Conservation (phyloP, 1,140 invertebrate genomes). For the Ostrea denselamellosa region DNA sequence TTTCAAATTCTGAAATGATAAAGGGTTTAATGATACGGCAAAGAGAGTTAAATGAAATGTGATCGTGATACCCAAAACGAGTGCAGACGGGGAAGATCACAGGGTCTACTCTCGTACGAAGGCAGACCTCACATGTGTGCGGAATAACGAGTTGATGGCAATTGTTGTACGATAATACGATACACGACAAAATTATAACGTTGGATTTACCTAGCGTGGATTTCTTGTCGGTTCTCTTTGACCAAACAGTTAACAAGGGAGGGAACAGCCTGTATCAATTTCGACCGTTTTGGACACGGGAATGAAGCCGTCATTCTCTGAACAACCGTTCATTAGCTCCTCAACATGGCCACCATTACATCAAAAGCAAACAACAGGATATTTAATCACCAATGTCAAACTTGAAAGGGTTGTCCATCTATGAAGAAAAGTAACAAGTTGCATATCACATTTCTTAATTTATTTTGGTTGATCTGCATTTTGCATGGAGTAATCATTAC, state of each 20-base stretch:
- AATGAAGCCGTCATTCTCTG: constrained; percentile 9
- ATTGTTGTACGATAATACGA: not conserved
- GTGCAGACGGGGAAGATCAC: constrained; percentile 22
- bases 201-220: not conserved
- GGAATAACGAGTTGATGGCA: not conserved
- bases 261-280: not conserved
- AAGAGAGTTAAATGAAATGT: constrained; percentile 11
- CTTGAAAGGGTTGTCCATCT: constrained; percentile 15
- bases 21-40: constrained; percentile 17
- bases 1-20: constrained; percentile 10
- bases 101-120: not conserved
- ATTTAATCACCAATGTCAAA: constrained; percentile 38
- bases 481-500: constrained; percentile 26
- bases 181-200: not conserved
- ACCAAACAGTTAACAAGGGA: constrained; percentile 10
- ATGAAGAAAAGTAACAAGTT: constrained; percentile 28
- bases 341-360: constrained; percentile 24
- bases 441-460: constrained; percentile 34
- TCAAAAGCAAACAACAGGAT: constrained; percentile 37
- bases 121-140: not conserved
- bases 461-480: constrained; percentile 17
- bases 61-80: constrained; percentile 14
- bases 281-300: not conserved
- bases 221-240: not conserved
- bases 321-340: constrained; percentile 36